phyloP scores from a whole-genome alignment of 2,797 vertebrate genomes.

The Sylvilagus floridanus region DNA sequence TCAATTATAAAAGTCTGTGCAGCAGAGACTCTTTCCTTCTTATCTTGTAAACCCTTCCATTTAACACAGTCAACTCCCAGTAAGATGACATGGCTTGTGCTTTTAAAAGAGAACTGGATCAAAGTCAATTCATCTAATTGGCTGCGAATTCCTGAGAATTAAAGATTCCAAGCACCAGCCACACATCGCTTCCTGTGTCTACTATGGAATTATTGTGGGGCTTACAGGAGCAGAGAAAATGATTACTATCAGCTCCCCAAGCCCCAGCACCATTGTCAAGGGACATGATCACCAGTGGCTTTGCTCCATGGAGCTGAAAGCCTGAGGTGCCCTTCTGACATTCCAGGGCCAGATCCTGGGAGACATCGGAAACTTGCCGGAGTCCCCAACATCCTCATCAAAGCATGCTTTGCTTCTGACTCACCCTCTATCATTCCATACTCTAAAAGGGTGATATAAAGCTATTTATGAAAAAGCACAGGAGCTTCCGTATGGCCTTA shows the following conservation, averaged over 20 bases:
- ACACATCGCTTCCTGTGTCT: conserved; percentile 52
- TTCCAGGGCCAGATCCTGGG: background rate
- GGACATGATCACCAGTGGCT: background rate
- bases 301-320: background rate
- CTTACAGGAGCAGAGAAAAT: conserved; percentile 31
- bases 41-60: conserved; percentile 72
- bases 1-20: conserved; percentile 64
- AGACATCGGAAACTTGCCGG: conserved; percentile 19
- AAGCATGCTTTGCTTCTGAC: conserved; percentile 36
- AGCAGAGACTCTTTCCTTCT: conserved; percentile 72
- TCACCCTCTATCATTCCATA: background rate
- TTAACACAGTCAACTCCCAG: conserved; percentile 66
- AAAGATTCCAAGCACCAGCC: conserved; percentile 59
- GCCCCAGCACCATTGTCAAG: conserved; percentile 9
- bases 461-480: background rate
- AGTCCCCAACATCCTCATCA: conserved; percentile 39
- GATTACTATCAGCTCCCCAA: background rate
- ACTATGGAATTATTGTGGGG: conserved; percentile 28
- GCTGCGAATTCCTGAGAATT: conserved; percentile 73
- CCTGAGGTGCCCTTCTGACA: conserved; percentile 1
- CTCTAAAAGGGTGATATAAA: conserved; percentile 45
- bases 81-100: conserved; percentile 70
- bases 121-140: conserved; percentile 79
- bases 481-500: conserved; percentile 44
- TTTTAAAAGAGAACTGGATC: conserved; percentile 74